Base-by-base conservation (phyloP, 2,888 invertebrate genomes). In the Ennomos quercinarius region DNA sequence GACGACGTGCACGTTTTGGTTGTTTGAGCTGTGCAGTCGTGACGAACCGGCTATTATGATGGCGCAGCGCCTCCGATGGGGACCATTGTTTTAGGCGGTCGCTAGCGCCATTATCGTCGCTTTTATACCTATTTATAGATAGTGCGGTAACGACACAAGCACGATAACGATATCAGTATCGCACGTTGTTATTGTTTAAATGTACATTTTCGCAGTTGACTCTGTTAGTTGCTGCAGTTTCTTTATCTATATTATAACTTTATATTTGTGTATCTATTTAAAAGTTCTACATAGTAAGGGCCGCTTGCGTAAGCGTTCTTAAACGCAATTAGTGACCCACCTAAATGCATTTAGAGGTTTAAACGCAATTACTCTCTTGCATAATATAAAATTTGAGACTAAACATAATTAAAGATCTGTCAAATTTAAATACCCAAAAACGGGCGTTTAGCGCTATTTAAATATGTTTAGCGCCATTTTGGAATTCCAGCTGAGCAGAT, bases 11-110 rank as follows among this genome's bases (percentile, higher is more conserved):
- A 80, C 81, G 79, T 77, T 80, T 73, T 66, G 67, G 66, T 65
- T 72, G 73, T 77, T 74, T 64, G 73, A 71, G 70, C 65, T 61
- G 70, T 66, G 68, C 62, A 66, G 68, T 84, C 83, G 84, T 84
- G 85, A 84, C 77, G 65, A 68, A 68, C 66, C 44, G 66, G 63
- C 61, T 71, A 68, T 70, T 72, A 72, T 72, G 71, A 61, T 66
- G 59, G 58, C 54, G 60, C 34, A 54, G 47, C 54, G 46, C 57
- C 59, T 68, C 63, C 66, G 60, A 58, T 51, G 57, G 50, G 44
- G 54, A 45, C 68, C 61, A 68, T 73, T 73, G 72, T 73, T 71
- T 75, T 67, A 57, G 55, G 61, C 66, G 54, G 61, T 57, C 54
- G 59, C 64, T 63, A 69, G 62, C 66, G 64, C 64, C 46, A 66